A percentile compares a stretch with the other conserved stretches of the same genome.
phyloP scores from a whole-genome alignment of 2,888 invertebrate genomes.

The Eupithecia exiguata region DNA sequence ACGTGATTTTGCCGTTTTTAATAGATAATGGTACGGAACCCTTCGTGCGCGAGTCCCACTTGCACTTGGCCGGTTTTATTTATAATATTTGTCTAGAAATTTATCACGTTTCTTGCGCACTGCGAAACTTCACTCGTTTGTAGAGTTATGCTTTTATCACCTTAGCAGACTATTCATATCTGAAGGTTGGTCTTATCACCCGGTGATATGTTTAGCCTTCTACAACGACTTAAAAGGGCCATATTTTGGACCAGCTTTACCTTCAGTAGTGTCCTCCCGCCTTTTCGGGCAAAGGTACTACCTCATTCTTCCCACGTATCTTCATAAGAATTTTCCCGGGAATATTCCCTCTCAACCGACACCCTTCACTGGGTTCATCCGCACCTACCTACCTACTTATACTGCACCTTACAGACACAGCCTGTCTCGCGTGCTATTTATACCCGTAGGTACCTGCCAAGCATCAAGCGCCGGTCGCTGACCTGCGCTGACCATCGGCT shows the following conservation, averaged over 20 bases:
- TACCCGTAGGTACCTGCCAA: background rate
- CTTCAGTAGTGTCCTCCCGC: background rate
- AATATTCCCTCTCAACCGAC: background rate
- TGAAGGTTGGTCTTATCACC: background rate
- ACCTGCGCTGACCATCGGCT: slow-evolving; percentile 10
- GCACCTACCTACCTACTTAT: background rate
- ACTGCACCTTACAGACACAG: slow-evolving; percentile 4
- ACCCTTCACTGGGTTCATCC: background rate
- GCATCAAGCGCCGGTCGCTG: slow-evolving; percentile 15
- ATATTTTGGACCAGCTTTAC: background rate
- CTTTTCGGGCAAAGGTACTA: background rate
- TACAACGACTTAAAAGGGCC: background rate
- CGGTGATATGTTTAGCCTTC: background rate
- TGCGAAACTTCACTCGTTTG: background rate
- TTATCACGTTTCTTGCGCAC: background rate
- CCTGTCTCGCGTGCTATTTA: slow-evolving; percentile 32
- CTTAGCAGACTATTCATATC: background rate
- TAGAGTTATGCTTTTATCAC: background rate
- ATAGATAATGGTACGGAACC: no score
- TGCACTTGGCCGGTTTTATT: no score
- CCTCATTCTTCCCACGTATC: background rate
- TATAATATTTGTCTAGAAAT: slow-evolving; percentile 45
- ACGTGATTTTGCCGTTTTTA: no score
- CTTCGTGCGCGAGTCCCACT: no score
- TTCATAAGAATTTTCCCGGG: background rate